Conservation (phyloP, 1,140 invertebrate species). For the Drusus annulatus region DNA sequence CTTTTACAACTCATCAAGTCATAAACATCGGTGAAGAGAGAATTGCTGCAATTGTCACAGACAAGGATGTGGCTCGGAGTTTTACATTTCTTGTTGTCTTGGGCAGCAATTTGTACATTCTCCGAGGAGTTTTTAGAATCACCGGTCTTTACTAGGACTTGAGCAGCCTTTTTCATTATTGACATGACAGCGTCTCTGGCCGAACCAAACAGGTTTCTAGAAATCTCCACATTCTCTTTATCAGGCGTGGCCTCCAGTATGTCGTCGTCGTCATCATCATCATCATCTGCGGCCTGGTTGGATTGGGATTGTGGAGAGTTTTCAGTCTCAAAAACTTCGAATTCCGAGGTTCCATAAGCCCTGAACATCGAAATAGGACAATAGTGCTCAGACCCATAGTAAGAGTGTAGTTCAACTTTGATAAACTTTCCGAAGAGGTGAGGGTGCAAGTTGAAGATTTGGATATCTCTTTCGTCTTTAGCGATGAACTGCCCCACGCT, state of each 20-base stretch:
- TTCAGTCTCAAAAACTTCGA: constrained; percentile 88
- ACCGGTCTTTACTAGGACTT: constrained; percentile 82
- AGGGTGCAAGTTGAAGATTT: constrained; percentile 86
- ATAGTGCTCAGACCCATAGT: constrained; percentile 97
- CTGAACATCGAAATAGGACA: constrained; percentile 95
- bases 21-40: constrained; percentile 76
- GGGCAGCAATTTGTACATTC: constrained; percentile 66
- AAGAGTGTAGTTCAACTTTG: constrained; percentile 90
- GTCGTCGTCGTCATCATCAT: constrained; percentile 76
- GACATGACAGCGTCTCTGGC: constrained; percentile 89
- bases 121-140: constrained; percentile 71
- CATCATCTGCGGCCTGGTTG: constrained; percentile 76
- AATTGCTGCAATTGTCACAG: constrained; percentile 80
- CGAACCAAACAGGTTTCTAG: constrained; percentile 85
- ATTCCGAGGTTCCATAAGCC: constrained; percentile 93
- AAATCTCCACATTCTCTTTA: constrained; percentile 67
- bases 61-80: constrained; percentile 80
- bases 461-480: constrained; percentile 88
- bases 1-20: constrained; percentile 78
- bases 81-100: constrained; percentile 71
- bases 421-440: constrained; percentile 95
- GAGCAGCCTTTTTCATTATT: constrained; percentile 90
- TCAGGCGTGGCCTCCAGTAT: constrained; percentile 62
- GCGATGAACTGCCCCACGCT: constrained; percentile 89
- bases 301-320: constrained; percentile 72